Conservation (phyloP, 1,140 invertebrate species). For the Diabrotica undecimpunctata region DNA sequence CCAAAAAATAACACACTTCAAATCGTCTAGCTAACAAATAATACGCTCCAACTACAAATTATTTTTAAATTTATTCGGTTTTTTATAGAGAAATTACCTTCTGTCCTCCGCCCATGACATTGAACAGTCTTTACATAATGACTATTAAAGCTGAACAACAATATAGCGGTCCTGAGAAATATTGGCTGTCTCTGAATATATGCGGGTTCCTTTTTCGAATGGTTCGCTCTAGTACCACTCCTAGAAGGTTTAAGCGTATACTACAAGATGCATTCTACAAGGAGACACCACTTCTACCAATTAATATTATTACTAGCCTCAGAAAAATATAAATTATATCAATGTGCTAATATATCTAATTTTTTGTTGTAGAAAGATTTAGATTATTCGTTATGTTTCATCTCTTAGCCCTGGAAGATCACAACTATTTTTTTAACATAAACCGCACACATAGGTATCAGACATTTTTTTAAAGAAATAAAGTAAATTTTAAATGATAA, state of each 20-base stretch:
- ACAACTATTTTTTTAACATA: no score
- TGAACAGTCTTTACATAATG: slow-evolving; percentile 12
- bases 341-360: no score
- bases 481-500: no score
- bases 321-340: no score
- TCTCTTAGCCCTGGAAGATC: no score
- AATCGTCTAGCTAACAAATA: neutral
- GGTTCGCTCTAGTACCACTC: neutral
- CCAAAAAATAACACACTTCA: neutral
- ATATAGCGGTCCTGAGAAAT: neutral
- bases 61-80: neutral
- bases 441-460: no score
- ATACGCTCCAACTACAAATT: neutral
- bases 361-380: no score
- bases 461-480: no score
- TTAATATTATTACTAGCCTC: no score
- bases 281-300: no score
- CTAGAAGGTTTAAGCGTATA: slow-evolving; percentile 1
- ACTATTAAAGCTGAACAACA: slow-evolving; percentile 11
- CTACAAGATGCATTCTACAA: slow-evolving; percentile 3
- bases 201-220: neutral
- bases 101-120: slow-evolving; percentile 9
- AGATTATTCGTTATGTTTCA: no score
- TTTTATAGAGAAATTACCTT: neutral
- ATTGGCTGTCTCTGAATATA: neutral